Evolutionary conservation across 2,113 vertebrate species (phyloP).

Genomic region (Rhinogobius similis): DNA sequence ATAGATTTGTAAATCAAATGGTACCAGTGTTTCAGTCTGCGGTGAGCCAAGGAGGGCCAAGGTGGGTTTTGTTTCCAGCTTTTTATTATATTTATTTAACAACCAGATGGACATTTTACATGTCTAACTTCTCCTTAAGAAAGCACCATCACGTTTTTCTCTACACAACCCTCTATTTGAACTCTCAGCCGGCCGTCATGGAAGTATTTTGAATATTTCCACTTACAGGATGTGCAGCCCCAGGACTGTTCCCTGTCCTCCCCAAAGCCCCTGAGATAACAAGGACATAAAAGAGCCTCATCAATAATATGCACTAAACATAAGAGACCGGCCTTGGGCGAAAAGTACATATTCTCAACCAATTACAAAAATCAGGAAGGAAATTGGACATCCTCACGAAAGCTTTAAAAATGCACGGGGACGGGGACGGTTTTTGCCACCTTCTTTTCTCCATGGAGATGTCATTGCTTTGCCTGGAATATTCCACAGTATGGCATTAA

Average conservation of each 20-base stretch:
- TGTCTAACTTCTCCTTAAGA: neutral
- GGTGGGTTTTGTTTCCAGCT: too few species aligned
- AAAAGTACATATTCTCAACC: slow-evolving; percentile 63
- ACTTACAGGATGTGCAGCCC: slow-evolving; percentile 16
- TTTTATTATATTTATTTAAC: too few species aligned
- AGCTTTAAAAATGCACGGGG: neutral
- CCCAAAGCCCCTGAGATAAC: slow-evolving; percentile 29
- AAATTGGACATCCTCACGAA: neutral
- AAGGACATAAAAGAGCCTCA: slow-evolving; percentile 27
- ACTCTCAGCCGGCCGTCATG: slow-evolving; percentile 19
- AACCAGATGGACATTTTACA: neutral
- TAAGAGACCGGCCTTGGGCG: slow-evolving; percentile 37
- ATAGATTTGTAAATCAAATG: too few species aligned
- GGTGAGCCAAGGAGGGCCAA: too few species aligned
- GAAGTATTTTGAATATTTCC: slow-evolving; percentile 17
- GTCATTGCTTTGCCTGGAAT: neutral
- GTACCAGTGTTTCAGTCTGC: too few species aligned
- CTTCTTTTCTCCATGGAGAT: neutral
- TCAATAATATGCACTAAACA: slow-evolving; percentile 16
- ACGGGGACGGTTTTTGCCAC: neutral
- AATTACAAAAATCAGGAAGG: slow-evolving; percentile 15
- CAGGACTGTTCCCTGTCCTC: slow-evolving; percentile 21
- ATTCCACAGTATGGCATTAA: neutral
- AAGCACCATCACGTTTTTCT: neutral
- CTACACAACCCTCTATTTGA: slow-evolving; percentile 38